Percentiles rank a stretch among this genome's conserved stretches.
Evolutionary conservation across 1,140 invertebrate genomes (phyloP).

Genomic region (Muscidifurax raptorellus): DNA sequence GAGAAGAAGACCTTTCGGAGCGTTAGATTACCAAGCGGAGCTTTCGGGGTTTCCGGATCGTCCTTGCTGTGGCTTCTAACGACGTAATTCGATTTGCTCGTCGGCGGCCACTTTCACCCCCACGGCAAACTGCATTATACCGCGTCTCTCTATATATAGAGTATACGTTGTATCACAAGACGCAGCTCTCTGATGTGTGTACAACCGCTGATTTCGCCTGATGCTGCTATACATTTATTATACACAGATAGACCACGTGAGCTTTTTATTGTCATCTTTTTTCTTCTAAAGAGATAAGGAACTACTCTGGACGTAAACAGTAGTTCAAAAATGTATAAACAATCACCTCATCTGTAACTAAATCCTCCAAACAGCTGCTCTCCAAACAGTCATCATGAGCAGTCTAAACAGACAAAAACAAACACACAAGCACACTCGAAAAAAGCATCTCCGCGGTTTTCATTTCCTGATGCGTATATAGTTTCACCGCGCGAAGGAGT

Average conservation of each 20-base stretch:
- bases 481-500: neutral
- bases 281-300: neutral
- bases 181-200: neutral
- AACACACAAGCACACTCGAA: neutral
- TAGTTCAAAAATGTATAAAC: too few relatives aligned
- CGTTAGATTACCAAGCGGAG: conserved; percentile 26
- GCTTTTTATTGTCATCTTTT: neutral
- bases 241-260: neutral
- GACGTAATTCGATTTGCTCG: conserved; percentile 65
- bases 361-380: too few relatives aligned
- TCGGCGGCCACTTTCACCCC: neutral
- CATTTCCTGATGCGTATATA: neutral
- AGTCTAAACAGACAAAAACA: neutral
- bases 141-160: too few relatives aligned
- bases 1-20: conserved; percentile 27
- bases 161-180: neutral
- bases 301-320: too few relatives aligned
- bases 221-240: neutral
- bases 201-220: neutral
- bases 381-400: neutral
- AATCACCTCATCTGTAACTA: too few relatives aligned
- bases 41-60: conserved; percentile 50
- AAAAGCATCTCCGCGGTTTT: neutral
- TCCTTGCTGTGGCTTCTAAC: conserved; percentile 67
- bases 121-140: conserved; percentile 31